Conservation (phyloP, 2,797 vertebrate species). For the Perodicticus potto region DNA sequence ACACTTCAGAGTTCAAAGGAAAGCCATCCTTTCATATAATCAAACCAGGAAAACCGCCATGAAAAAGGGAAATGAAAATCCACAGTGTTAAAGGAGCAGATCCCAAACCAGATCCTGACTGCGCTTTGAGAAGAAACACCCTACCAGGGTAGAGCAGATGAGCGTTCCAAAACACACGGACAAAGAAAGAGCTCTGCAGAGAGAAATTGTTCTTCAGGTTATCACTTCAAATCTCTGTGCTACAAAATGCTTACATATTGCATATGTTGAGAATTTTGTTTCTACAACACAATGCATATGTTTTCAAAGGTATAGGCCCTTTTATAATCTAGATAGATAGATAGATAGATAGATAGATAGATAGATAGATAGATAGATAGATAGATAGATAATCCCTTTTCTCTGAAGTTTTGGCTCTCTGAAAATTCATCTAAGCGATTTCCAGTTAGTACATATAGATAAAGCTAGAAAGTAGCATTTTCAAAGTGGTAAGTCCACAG, state of each 20-base stretch:
- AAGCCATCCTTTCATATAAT: background rate
- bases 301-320: background rate
- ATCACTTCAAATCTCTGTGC: background rate
- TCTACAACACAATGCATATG: background rate
- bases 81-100: background rate
- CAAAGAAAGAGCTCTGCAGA: slow-evolving; percentile 6
- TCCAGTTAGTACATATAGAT: background rate
- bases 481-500: background rate
- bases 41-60: background rate
- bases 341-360: too few species aligned
- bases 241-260: background rate
- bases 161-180: background rate
- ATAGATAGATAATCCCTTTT: background rate
- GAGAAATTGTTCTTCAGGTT: background rate
- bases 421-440: background rate
- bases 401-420: background rate
- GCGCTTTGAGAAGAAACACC: background rate
- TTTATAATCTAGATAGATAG: background rate
- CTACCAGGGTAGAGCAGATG: background rate
- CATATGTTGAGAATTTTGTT: background rate
- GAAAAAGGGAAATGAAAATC: background rate
- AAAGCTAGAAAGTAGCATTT: background rate
- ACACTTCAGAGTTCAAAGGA: background rate
- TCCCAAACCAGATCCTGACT: background rate
- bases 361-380: too few species aligned